Conservation (phyloP, 2,113 vertebrate species). For the Piaya cayana region DNA sequence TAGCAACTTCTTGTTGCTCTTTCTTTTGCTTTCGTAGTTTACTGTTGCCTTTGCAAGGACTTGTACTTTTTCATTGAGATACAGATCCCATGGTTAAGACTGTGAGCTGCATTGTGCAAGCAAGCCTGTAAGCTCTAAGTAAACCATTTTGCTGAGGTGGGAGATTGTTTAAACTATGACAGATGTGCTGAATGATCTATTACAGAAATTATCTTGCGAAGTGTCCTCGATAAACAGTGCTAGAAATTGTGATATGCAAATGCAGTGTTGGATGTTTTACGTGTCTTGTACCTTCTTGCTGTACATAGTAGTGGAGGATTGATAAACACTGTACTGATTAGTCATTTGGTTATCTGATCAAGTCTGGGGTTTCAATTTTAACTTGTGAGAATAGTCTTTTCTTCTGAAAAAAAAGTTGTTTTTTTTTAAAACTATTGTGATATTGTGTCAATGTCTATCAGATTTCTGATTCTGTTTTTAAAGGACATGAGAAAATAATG, state of each 20-base stretch:
- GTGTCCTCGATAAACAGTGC: not conserved
- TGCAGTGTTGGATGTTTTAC: not conserved
- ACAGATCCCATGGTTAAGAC: not conserved
- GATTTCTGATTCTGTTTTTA: not conserved
- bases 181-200: not conserved
- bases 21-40: not conserved
- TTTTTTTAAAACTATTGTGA: not conserved
- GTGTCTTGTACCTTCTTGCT: not conserved
- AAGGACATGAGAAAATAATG: not conserved
- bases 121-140: not conserved
- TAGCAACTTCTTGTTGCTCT: not conserved
- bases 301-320: not conserved
- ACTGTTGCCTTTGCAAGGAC: not conserved
- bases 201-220: not conserved
- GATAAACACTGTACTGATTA: not conserved
- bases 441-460: not conserved
- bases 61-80: not conserved
- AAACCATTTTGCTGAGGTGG: not conserved
- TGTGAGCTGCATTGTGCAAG: not conserved
- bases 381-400: not conserved
- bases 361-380: not conserved
- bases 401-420: accelerated
- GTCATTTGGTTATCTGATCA: not conserved
- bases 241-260: not conserved
- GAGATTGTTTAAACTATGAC: not conserved